Evolutionary conservation across 2,888 invertebrate species (phyloP), one percentile per base, ranked within the genome.

Genomic region (Mythimna lalbum): DNA sequence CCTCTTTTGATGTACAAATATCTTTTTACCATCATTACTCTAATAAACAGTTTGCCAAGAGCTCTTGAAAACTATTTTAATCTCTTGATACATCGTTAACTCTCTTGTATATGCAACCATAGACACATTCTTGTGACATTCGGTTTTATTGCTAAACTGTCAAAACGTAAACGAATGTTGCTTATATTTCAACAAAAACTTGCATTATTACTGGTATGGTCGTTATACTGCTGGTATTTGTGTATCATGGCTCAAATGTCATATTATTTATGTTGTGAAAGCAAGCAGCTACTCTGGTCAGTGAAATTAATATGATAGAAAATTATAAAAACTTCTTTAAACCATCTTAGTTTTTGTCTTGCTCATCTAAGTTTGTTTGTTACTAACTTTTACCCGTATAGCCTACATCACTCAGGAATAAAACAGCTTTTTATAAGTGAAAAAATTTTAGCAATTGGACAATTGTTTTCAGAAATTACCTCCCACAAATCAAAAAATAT

Each of bases 171-270:
- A 75, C 62, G 31, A 55, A 65, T 50, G 27, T 53, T 67, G 68
- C 65, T 31, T 61, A 21, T 21, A 61, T 55, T 72, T 81, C 43
- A 33, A 66, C 65, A 65, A 81, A 81, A 72, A 68, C 59, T 59
- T 68, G 23, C 10, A 55, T 50, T 36, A 55, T 14, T 59, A n/a
- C n/a, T n/a, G n/a, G n/a, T n/a, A n/a, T 59, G 62, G 39, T 71
- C 21, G n/a, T 63, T 78, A n/a, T n/a, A 62, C 50, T 63, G 33
- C 21, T 19, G 17, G 7, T 33, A 53, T 57, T 27, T 55, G 27
- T 36, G n/a, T 39, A 36, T 23, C 49, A 31, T 36, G 23, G 23
- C n/a, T 31, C 59, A 73, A 74, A 69, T 78, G 78, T 50, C 55
- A 63, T 27, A 36, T 61, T 60, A 56, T 21, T 66, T 43, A 21